These are phyloP conservation scores for Eurois occulta DNA, from an alignment of 2,888 invertebrate species.

Conservation along the genomic window DNA sequence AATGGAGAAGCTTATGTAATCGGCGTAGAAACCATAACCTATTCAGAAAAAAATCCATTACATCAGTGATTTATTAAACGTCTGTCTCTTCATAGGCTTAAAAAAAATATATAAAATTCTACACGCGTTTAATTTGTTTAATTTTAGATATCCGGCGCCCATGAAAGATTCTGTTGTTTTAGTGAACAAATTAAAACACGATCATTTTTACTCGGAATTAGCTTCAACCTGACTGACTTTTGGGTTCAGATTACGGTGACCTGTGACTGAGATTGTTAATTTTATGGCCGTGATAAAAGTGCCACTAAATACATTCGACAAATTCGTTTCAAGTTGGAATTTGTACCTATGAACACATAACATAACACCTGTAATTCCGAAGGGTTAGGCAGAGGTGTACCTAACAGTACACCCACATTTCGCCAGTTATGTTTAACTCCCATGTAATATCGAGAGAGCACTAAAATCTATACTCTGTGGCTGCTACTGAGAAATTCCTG, in stretches of 20 bases:
- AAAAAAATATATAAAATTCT: conserved; percentile 4
- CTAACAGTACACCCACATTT: too few species aligned
- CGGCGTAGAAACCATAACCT: too few species aligned
- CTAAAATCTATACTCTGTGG: too few species aligned
- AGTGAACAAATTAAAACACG: conserved; percentile 1
- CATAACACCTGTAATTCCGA: too few species aligned
- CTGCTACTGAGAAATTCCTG: too few species aligned
- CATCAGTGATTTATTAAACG: background rate
- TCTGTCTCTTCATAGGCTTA: too few species aligned
- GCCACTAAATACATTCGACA: background rate
- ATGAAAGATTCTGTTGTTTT: background rate
- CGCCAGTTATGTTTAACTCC: too few species aligned
- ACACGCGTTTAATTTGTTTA: background rate
- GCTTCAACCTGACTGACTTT: background rate
- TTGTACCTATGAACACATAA: background rate
- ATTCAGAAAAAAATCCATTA: background rate
- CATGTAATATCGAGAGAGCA: too few species aligned
- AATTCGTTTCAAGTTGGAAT: conserved; percentile 13
- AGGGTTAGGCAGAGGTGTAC: too few species aligned
- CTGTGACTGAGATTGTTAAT: conserved; percentile 19
- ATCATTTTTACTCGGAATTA: background rate
- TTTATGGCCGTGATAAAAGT: conserved; percentile 39
- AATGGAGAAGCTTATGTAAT: background rate
- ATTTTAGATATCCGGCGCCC: conserved; percentile 12
- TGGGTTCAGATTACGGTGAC: conserved; percentile 35